Percentiles rank a stretch among this genome's conserved stretches.
These are phyloP conservation scores for Trinectes maculatus DNA, from an alignment of 2,113 vertebrate species.

Conservation along the genomic window DNA sequence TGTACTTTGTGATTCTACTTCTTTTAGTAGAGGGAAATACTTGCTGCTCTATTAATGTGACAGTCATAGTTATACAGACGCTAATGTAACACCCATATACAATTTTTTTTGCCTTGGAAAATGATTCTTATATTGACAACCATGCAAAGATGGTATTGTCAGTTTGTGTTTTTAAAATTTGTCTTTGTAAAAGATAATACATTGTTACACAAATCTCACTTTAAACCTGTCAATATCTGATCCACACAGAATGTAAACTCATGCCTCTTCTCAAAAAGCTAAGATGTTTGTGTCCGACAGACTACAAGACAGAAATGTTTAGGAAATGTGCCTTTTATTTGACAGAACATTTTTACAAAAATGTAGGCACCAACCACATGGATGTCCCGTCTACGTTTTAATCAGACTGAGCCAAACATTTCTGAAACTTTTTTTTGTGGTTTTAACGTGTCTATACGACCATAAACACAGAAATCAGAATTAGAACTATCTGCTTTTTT, in stretches of 20 bases:
- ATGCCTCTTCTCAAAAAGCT: neutral
- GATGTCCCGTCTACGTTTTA: constrained; percentile 15
- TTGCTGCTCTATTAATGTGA: too few species aligned
- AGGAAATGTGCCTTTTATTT: constrained; percentile 68
- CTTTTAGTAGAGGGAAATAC: too few species aligned
- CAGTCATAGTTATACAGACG: too few species aligned
- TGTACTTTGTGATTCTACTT: too few species aligned
- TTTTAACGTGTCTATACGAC: constrained; percentile 13
- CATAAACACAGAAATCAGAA: constrained; percentile 12
- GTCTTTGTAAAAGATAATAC: too few species aligned
- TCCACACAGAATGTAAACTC: neutral
- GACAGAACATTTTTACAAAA: constrained; percentile 64
- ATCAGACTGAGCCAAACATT: too few species aligned
- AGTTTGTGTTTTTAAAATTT: too few species aligned
- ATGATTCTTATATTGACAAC: too few species aligned
- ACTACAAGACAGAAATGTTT: constrained; percentile 9
- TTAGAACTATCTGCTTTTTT: neutral
- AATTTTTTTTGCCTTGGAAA: too few species aligned
- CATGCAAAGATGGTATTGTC: too few species aligned
- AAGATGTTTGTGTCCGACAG: neutral
- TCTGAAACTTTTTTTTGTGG: constrained; percentile 4
- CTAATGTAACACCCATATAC: too few species aligned
- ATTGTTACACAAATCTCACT: neutral
- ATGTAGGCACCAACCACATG: constrained; percentile 53
- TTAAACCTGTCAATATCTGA: neutral